Conservation (phyloP, 2,797 vertebrate genomes). For the Clarias platycephalus region DNA sequence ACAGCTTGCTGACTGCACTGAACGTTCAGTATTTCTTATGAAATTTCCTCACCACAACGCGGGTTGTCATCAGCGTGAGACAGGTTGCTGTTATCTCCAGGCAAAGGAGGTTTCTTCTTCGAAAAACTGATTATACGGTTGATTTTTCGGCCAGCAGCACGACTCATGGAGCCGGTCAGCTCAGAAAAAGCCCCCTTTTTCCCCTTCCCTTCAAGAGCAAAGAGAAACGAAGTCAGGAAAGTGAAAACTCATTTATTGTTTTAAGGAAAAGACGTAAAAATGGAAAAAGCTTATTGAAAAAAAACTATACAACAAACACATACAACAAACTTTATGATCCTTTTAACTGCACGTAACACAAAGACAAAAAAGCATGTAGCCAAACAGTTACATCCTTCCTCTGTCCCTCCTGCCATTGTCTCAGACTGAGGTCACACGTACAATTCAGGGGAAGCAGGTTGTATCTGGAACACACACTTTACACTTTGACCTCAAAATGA, state of each 20-base stretch:
- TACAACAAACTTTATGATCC: not conserved
- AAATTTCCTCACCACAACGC: slow-evolving; percentile 80
- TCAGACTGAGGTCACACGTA: slow-evolving; percentile 70
- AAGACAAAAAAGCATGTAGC: slow-evolving; percentile 65
- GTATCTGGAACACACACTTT: slow-evolving; percentile 46
- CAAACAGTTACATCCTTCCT: slow-evolving; percentile 77
- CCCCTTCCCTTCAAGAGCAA: slow-evolving; percentile 73
- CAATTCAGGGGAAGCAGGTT: slow-evolving; percentile 57
- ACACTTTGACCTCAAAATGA: slow-evolving; percentile 32
- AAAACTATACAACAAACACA: not conserved
- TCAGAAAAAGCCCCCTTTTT: slow-evolving; percentile 91
- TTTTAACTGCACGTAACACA: slow-evolving; percentile 59
- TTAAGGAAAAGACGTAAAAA: not conserved
- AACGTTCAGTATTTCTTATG: not conserved
- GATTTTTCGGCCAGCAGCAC: slow-evolving; percentile 93
- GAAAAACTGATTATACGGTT: slow-evolving; percentile 97
- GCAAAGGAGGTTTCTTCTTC: slow-evolving; percentile 84
- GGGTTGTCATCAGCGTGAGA: slow-evolving; percentile 83
- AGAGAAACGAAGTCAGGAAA: not conserved
- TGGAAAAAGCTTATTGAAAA: not conserved
- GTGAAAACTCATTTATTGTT: not conserved
- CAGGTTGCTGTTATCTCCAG: slow-evolving; percentile 75
- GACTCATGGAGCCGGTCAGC: slow-evolving; percentile 92
- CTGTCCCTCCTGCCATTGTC: slow-evolving; percentile 75
- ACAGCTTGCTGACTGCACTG: not conserved